Evolutionary conservation across 1,140 invertebrate genomes (phyloP).

Genomic region (Helicoverpa zea): DNA sequence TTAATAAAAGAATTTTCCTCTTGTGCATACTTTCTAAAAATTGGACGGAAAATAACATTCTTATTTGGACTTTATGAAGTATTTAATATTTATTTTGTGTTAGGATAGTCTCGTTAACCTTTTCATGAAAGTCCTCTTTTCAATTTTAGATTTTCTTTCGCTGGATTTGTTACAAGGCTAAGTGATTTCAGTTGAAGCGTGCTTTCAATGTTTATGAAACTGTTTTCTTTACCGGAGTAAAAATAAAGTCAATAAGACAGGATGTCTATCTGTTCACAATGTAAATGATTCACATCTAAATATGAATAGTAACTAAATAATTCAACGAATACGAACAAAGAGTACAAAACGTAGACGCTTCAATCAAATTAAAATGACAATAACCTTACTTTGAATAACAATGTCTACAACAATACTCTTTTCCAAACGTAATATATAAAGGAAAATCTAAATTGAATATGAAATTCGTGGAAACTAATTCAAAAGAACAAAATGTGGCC

Average conservation of each 20-base stretch:
- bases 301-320: conserved; percentile 22
- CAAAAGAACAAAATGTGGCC: neutral
- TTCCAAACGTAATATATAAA: conserved; percentile 12
- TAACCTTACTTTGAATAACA: conserved; percentile 29
- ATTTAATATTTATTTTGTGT: conserved; percentile 2
- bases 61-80: neutral
- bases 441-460: neutral
- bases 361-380: conserved; percentile 34
- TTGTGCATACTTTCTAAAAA: conserved; percentile 3
- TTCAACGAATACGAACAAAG: conserved; percentile 24
- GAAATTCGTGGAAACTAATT: neutral
- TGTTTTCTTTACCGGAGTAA: neutral
- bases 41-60: neutral
- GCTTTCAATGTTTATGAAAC: neutral
- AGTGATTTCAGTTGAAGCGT: neutral
- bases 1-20: conserved; percentile 18
- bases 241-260: neutral
- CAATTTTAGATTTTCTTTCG: neutral
- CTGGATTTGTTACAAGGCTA: neutral
- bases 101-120: conserved; percentile 1
- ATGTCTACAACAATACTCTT: conserved; percentile 1
- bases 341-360: conserved; percentile 1
- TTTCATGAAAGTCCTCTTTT: neutral
- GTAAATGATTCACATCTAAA: conserved; percentile 23
- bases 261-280: neutral